These are phyloP conservation scores for Drosophila arizonae DNA, from an alignment of 1,140 invertebrate genomes.

Conservation along the genomic window DNA sequence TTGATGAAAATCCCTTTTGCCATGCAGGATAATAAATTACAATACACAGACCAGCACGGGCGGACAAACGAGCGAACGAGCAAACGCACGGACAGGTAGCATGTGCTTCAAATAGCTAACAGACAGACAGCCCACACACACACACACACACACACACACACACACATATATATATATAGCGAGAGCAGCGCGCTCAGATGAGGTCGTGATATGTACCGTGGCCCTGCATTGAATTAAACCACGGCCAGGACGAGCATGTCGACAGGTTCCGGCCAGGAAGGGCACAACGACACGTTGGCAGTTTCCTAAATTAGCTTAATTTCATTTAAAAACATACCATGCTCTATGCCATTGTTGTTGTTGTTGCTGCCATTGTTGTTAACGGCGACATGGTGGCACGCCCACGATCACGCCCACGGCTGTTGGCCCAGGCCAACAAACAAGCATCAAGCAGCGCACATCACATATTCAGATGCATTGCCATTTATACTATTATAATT, in stretches of 20 bases:
- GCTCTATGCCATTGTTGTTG: neutral
- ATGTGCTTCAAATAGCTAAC: constrained; percentile 39
- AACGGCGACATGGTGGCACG: constrained; percentile 18
- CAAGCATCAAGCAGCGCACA: neutral
- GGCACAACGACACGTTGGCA: constrained; percentile 54
- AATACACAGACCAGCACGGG: constrained; percentile 48
- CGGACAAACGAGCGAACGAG: constrained; percentile 26
- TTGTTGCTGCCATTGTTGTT: constrained; percentile 15
- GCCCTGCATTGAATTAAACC: constrained; percentile 58
- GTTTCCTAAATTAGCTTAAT: constrained; percentile 78
- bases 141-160: constrained; percentile 18
- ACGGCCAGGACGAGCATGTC: constrained; percentile 43
- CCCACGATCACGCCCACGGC: neutral
- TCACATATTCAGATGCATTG: neutral
- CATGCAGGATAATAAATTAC: constrained; percentile 81
- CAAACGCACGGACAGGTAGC: constrained; percentile 45
- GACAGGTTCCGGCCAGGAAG: constrained; percentile 40
- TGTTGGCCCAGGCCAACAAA: neutral
- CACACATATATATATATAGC: constrained; percentile 14
- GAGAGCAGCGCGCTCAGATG: neutral
- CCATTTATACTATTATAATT: neutral
- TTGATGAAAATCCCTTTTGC: constrained; percentile 80
- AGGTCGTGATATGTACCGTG: constrained; percentile 39
- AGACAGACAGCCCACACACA: constrained; percentile 16
- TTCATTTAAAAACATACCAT: constrained; percentile 75